phyloP scores from a whole-genome alignment of 1,140 invertebrate genomes.

The Orius laevigatus region DNA sequence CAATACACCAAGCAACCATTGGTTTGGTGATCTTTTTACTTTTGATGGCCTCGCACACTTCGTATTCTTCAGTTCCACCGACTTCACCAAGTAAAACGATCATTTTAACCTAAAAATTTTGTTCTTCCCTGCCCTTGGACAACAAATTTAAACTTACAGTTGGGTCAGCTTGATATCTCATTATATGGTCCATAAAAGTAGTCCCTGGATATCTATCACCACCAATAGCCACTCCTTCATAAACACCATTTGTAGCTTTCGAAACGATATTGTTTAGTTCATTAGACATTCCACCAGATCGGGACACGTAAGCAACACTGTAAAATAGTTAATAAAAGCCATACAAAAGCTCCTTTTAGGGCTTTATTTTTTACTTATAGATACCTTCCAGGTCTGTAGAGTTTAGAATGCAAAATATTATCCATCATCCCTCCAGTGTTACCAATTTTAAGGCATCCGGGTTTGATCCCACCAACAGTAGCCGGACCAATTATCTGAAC shows the following conservation, averaged over 20 bases:
- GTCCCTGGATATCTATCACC: slow-evolving; percentile 97
- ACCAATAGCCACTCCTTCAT: slow-evolving; percentile 98
- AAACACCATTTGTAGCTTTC: slow-evolving; percentile 91
- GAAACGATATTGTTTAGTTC: slow-evolving; percentile 98
- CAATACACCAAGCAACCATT: slow-evolving; percentile 96
- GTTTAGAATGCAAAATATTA: slow-evolving; percentile 93
- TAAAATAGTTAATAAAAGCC: slow-evolving; percentile 22
- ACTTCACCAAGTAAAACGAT: slow-evolving; percentile 94
- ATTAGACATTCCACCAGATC: slow-evolving; percentile 98
- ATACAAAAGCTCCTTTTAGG: no score
- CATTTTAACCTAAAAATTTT: slow-evolving; percentile 66
- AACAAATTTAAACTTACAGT: slow-evolving; percentile 28
- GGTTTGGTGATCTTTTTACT: slow-evolving; percentile 78
- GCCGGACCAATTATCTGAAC: slow-evolving; percentile 91
- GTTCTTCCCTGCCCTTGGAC: slow-evolving; percentile 37
- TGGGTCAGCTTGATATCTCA: slow-evolving; percentile 59
- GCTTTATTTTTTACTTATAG: neutral
- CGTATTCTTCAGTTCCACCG: slow-evolving; percentile 98
- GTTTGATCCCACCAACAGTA: slow-evolving; percentile 95
- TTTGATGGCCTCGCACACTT: slow-evolving; percentile 80
- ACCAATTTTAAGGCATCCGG: slow-evolving; percentile 98
- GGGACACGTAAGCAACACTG: slow-evolving; percentile 93
- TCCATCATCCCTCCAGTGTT: slow-evolving; percentile 99
- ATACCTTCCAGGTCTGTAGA: slow-evolving; percentile 79
- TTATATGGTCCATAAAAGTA: slow-evolving; percentile 94